Percentiles rank a stretch among this genome's conserved stretches.
Evolutionary conservation across 2,797 vertebrate genomes (phyloP).

Genomic region (Prunella strophiata): DNA sequence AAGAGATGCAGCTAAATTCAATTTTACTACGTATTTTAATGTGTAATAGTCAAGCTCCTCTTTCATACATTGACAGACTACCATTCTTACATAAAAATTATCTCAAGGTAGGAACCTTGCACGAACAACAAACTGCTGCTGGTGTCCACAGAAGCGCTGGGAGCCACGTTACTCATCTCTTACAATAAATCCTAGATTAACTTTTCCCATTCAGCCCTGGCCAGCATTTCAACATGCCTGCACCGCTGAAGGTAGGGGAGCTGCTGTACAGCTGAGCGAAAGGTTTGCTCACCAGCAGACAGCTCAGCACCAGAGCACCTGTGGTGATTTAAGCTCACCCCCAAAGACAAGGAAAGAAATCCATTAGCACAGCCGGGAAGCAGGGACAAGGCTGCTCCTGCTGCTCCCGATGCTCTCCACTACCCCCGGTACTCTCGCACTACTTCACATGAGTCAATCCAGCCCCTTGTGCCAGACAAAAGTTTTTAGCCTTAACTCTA

Average conservation of each 20-base stretch:
- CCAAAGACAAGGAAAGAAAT: too few species aligned
- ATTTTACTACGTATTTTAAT: background rate
- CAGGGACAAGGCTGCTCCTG: rapidly evolving
- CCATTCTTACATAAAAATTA: background rate
- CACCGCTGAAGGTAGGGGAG: rapidly evolving
- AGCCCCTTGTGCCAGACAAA: background rate
- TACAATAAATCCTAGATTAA: rapidly evolving
- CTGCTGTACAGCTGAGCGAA: rapidly evolving
- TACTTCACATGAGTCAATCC: background rate
- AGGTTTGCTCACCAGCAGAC: rapidly evolving
- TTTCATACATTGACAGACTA: background rate
- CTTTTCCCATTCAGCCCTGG: background rate
- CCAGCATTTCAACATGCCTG: background rate
- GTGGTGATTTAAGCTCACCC: rapidly evolving
- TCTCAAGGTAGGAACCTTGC: background rate
- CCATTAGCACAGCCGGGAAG: rapidly evolving
- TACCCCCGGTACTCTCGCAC: background rate
- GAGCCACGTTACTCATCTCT: rapidly evolving
- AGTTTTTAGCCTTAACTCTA: background rate
- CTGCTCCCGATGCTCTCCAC: rapidly evolving
- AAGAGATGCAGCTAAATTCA: background rate
- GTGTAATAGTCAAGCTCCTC: background rate
- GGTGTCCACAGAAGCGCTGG: background rate
- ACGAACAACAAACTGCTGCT: background rate
- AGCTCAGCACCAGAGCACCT: background rate